phyloP scores from a whole-genome alignment of 2,797 vertebrate species.

The Clarias fuscus region DNA sequence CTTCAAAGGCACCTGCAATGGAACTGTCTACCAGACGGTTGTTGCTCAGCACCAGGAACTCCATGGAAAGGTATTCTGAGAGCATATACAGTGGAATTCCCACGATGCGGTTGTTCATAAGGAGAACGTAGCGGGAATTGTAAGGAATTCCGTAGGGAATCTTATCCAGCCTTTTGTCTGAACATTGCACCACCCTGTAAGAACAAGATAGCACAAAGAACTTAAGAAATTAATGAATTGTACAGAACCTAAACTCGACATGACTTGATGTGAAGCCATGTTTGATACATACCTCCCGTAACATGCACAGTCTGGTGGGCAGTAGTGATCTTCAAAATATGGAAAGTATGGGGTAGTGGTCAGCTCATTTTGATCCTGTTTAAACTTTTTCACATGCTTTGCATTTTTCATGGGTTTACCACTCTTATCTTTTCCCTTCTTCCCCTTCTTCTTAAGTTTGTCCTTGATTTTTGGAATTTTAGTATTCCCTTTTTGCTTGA shows the following conservation, averaged over 20 bases:
- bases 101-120: conserved; percentile 73
- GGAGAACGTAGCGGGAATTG: conserved; percentile 68
- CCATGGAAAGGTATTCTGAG: conserved; percentile 64
- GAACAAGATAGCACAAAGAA: conserved; percentile 37
- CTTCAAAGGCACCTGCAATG: conserved; percentile 64
- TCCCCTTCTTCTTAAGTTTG: conserved; percentile 43
- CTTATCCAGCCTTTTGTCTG: conserved; percentile 69
- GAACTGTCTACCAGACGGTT: conserved; percentile 66
- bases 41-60: conserved; percentile 72
- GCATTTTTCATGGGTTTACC: conserved; percentile 56
- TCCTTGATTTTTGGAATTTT: conserved; percentile 36
- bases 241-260: neutral
- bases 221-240: neutral
- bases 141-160: conserved; percentile 71
- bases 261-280: neutral
- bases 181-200: conserved; percentile 76
- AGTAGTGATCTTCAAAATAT: conserved; percentile 71
- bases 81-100: conserved; percentile 69
- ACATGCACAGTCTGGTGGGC: conserved; percentile 67
- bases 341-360: conserved; percentile 52
- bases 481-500: conserved; percentile 7
- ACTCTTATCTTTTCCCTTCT: conserved; percentile 46
- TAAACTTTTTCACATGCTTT: conserved; percentile 55
- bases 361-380: conserved; percentile 34
- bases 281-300: conserved; percentile 64